phyloP scores from a whole-genome alignment of 2,797 vertebrate genomes.

The Myotis daubentonii region DNA sequence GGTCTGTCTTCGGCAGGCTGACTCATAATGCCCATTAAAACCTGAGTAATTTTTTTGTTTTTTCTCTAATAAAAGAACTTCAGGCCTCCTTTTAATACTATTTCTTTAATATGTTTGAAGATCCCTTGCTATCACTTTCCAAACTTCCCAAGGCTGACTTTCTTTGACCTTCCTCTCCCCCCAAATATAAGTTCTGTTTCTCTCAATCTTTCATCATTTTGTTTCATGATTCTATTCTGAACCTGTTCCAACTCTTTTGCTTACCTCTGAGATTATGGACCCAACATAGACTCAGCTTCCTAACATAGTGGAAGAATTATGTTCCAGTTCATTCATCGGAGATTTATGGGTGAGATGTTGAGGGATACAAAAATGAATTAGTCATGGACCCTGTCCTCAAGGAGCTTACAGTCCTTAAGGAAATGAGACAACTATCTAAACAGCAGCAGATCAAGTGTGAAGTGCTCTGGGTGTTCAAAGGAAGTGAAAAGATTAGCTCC shows the following conservation, averaged over 20 bases:
- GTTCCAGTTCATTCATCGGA: not conserved
- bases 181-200: not conserved
- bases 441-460: not conserved
- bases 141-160: not conserved
- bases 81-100: not conserved
- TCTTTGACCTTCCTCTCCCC: not conserved
- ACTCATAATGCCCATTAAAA: not conserved
- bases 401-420: conserved; percentile 2
- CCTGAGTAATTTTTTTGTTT: conserved; percentile 15
- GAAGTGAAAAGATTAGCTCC: not conserved
- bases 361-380: not conserved
- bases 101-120: conserved; percentile 7
- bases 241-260: not conserved
- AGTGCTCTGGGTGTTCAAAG: not conserved
- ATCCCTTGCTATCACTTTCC: not conserved
- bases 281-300: not conserved
- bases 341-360: not conserved
- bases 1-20: not conserved
- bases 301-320: not conserved
- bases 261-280: not conserved
- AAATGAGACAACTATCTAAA: conserved; percentile 1
- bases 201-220: not conserved
- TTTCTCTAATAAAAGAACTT: conserved; percentile 12
- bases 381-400: conserved; percentile 31
- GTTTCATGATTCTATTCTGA: conserved; percentile 8